A percentile compares a stretch with the other conserved stretches of the same genome.
Evolutionary conservation across 2,797 vertebrate genomes (phyloP).

Genomic region (Sternarchorhynchus goeldii): DNA sequence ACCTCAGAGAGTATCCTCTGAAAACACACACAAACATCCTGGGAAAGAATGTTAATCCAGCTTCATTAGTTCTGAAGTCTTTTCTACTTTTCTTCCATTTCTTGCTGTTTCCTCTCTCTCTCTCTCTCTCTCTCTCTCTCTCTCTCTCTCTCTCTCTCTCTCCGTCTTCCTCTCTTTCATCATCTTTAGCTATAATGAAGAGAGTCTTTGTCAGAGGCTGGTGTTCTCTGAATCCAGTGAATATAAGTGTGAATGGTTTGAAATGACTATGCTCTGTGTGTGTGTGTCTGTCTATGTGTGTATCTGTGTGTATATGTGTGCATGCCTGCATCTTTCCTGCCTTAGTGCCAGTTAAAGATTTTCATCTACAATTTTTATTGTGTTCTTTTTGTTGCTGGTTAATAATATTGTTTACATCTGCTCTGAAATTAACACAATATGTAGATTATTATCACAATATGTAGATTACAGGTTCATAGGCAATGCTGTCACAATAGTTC

Average conservation of each 20-base stretch:
- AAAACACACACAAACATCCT: slow-evolving; percentile 6
- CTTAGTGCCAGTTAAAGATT: slow-evolving; percentile 23
- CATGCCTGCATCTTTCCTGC: slow-evolving; percentile 11
- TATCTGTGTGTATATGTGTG: slow-evolving; percentile 21
- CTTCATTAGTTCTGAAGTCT: slow-evolving; percentile 45
- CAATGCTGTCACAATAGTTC: too few species aligned
- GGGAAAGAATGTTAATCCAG: slow-evolving; percentile 33
- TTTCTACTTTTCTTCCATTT: slow-evolving; percentile 42
- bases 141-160: slow-evolving; percentile 17
- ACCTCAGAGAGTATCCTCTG: slow-evolving; percentile 47
- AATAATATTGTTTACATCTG: background rate
- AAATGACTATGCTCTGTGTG: slow-evolving; percentile 30
- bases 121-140: slow-evolving; percentile 42
- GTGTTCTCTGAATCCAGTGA: slow-evolving; percentile 18
- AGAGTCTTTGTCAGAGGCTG: slow-evolving; percentile 43
- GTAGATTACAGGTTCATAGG: too few species aligned
- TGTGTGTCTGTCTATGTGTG: slow-evolving; percentile 23
- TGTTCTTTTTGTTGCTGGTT: slow-evolving; percentile 16
- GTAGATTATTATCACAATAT: too few species aligned
- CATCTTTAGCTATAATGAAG: slow-evolving; percentile 44
- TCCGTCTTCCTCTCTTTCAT: slow-evolving; percentile 21
- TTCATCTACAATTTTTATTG: slow-evolving; percentile 23
- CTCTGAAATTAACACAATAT: background rate
- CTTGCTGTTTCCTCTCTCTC: slow-evolving; percentile 40
- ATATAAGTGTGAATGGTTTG: slow-evolving; percentile 48